phyloP scores from a whole-genome alignment of 2,888 invertebrate genomes.

The Pachymerium ferrugineum region DNA sequence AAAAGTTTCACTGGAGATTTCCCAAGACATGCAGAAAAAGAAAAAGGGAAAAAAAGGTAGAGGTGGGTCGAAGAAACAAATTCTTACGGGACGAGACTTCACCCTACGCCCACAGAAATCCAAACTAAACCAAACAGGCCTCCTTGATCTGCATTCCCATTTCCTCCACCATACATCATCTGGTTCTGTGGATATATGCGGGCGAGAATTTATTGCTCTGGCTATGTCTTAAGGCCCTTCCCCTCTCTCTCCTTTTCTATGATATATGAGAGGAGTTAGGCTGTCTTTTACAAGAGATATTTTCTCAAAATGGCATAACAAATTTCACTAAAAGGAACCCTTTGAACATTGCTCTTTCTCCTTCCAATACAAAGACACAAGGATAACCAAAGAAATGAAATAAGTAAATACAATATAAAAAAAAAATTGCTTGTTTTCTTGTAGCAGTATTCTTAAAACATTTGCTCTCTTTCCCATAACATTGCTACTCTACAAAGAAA shows the following conservation, averaged over 20 bases:
- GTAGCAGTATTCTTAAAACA: not conserved
- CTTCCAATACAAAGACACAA: constrained; percentile 21
- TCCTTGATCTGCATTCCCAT: constrained; percentile 21
- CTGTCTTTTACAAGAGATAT: constrained; percentile 18
- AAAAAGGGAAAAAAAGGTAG: not conserved
- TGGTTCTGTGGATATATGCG: constrained; percentile 14
- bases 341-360: constrained; percentile 11
- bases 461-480: not conserved
- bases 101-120: constrained; percentile 17
- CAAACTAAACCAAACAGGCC: constrained; percentile 21
- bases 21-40: constrained; percentile 9
- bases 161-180: constrained; percentile 21
- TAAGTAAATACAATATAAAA: constrained; percentile 14
- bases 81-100: constrained; percentile 18
- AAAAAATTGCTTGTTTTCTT: constrained; percentile 15
- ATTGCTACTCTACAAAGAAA: not conserved
- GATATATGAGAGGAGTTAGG: constrained; percentile 18
- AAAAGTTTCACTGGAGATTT: constrained; percentile 1
- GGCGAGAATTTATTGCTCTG: constrained; percentile 21
- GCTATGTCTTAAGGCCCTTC: constrained; percentile 21
- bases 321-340: constrained; percentile 21
- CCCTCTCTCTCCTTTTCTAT: constrained; percentile 20
- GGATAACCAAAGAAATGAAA: constrained; percentile 5
- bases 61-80: not conserved
- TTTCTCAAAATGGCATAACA: constrained; percentile 21